These are phyloP conservation scores for Chloroceryle inda DNA, from an alignment of 2,797 vertebrate genomes.

Conservation along the genomic window DNA sequence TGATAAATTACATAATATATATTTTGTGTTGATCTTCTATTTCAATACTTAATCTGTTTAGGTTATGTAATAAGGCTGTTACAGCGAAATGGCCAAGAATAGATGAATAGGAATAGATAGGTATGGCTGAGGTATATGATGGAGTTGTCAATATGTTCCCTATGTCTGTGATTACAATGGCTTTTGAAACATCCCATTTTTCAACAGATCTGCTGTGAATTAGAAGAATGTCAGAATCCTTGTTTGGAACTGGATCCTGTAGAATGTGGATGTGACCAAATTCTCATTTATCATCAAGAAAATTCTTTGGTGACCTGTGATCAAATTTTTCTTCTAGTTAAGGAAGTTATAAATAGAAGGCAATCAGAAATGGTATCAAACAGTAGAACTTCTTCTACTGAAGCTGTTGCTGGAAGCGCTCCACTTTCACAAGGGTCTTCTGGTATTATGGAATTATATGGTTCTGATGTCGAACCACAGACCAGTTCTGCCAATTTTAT, in stretches of 20 bases:
- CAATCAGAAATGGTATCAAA: conserved; percentile 87
- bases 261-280: conserved; percentile 83
- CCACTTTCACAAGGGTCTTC: conserved; percentile 95
- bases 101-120: background rate
- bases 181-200: conserved; percentile 15
- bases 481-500: conserved; percentile 81
- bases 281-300: conserved; percentile 88
- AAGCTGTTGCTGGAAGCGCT: conserved; percentile 94
- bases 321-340: conserved; percentile 86
- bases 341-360: conserved; percentile 87
- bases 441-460: conserved; percentile 92
- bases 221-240: conserved; percentile 89
- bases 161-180: background rate
- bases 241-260: conserved; percentile 85
- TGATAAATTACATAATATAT: background rate
- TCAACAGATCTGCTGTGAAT: conserved; percentile 90
- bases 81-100: background rate
- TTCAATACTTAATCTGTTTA: background rate
- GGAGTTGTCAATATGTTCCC: background rate
- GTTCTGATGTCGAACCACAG: conserved; percentile 89
- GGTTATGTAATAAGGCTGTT: background rate
- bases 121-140: background rate
- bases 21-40: background rate
- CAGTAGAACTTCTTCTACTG: conserved; percentile 94
- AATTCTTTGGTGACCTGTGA: conserved; percentile 79